These are phyloP conservation scores for Prietella phreatophila DNA, from an alignment of 2,113 vertebrate genomes.

Conservation along the genomic window DNA sequence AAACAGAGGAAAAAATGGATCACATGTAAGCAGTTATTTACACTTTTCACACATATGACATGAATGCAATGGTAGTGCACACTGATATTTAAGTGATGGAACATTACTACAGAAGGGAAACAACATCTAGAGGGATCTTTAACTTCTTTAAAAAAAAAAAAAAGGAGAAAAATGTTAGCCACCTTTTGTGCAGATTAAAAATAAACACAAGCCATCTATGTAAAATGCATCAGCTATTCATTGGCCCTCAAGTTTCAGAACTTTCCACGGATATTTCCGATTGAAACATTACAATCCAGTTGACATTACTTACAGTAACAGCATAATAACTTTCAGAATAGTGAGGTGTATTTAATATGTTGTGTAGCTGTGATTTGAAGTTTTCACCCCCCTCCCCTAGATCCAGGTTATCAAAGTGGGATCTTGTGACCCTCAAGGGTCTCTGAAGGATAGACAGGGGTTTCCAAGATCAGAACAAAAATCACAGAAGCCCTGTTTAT, in stretches of 20 bases:
- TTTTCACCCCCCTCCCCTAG: not conserved
- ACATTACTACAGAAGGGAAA: not conserved
- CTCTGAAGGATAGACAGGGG: not conserved
- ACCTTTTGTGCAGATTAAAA: too few relatives aligned
- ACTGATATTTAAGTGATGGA: not conserved
- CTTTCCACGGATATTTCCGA: not conserved
- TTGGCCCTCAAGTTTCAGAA: not conserved
- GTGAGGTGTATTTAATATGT: not conserved
- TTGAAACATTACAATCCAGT: not conserved
- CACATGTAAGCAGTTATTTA: not conserved
- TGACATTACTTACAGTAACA: not conserved
- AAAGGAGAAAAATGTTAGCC: not conserved
- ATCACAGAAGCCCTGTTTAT: not conserved
- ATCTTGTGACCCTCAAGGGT: conserved; percentile 8
- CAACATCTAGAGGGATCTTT: not conserved
- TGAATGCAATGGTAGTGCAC: not conserved
- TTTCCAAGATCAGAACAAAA: not conserved
- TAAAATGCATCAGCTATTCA: not conserved
- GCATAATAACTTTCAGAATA: not conserved
- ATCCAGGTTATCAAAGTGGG: not conserved
- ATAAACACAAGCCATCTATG: not conserved
- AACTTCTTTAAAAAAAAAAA: not conserved
- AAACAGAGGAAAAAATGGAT: not conserved
- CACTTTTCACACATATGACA: not conserved
- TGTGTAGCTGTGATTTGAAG: not conserved